Evolutionary conservation across 2,888 invertebrate species (phyloP).

Genomic region (Drymonia ruficornis): DNA sequence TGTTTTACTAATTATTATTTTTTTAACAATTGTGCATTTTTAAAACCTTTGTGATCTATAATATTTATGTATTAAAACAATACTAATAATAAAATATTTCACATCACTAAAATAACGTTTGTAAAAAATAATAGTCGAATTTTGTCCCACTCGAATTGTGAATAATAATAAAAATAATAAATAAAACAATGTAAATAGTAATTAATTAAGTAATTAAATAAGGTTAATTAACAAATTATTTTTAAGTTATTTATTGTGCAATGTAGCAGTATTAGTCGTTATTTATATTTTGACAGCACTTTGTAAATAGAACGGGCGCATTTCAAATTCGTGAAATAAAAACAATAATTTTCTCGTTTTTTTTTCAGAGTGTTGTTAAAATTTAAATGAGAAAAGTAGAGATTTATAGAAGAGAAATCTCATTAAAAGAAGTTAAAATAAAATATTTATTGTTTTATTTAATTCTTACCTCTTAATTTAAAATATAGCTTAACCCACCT

Average conservation of each 20-base stretch:
- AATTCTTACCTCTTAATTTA: background rate
- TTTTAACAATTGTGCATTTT: slow-evolving; percentile 23
- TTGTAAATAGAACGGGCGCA: slow-evolving; percentile 37
- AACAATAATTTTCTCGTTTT: background rate
- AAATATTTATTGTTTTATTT: slow-evolving; percentile 38
- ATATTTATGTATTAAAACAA: background rate
- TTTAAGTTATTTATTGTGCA: slow-evolving; percentile 84
- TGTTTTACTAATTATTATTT: slow-evolving; percentile 29
- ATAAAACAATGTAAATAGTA: slow-evolving; percentile 42
- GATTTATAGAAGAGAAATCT: slow-evolving; percentile 71
- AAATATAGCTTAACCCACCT: no score
- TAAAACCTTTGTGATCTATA: slow-evolving; percentile 15
- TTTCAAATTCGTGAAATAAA: background rate
- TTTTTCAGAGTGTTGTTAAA: slow-evolving; percentile 42
- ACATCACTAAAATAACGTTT: slow-evolving; percentile 15
- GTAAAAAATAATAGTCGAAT: slow-evolving; percentile 46
- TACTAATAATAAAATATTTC: slow-evolving; percentile 9
- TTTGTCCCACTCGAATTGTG: slow-evolving; percentile 66
- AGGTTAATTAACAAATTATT: slow-evolving; percentile 52
- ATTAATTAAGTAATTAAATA: slow-evolving; percentile 50
- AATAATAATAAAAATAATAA: slow-evolving; percentile 53
- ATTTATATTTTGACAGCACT: slow-evolving; percentile 53
- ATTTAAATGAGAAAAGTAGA: slow-evolving; percentile 55
- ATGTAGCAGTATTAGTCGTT: slow-evolving; percentile 81
- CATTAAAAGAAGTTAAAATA: slow-evolving; percentile 62